phyloP scores from a whole-genome alignment of 2,888 invertebrate genomes.

The Eupithecia abbreviata region DNA sequence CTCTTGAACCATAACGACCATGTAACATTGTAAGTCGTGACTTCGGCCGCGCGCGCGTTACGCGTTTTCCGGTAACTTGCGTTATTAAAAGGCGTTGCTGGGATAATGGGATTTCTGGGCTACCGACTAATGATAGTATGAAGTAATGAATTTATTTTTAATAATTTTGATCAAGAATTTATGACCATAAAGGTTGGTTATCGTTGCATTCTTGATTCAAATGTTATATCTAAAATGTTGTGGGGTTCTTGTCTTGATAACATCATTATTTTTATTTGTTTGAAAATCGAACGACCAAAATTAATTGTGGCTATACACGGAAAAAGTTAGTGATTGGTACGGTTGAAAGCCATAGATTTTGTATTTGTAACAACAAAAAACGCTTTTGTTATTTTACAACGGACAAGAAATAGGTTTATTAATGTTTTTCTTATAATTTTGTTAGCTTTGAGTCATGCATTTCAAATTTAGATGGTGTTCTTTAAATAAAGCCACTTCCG shows the following conservation, averaged over 20 bases:
- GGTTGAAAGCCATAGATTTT: not conserved
- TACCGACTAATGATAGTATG: slow-evolving; percentile 17
- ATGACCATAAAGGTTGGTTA: not conserved
- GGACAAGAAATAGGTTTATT: not conserved
- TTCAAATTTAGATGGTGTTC: slow-evolving; percentile 3
- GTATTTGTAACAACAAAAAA: not conserved
- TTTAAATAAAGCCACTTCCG: slow-evolving; percentile 9
- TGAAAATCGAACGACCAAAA: not conserved
- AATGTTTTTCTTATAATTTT: not conserved
- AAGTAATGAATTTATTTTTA: slow-evolving; percentile 10
- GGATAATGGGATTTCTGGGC: slow-evolving; percentile 22
- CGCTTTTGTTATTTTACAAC: not conserved
- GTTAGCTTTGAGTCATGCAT: not conserved
- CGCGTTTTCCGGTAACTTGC: slow-evolving; percentile 40
- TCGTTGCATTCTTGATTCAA: not conserved
- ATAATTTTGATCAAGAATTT: slow-evolving; percentile 8
- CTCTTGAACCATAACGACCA: not conserved
- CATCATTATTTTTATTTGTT: not conserved
- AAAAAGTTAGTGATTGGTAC: not conserved
- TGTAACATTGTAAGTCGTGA: slow-evolving; percentile 28
- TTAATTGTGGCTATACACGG: not conserved
- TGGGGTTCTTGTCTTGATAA: not conserved
- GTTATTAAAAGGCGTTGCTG: slow-evolving; percentile 36
- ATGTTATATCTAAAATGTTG: not conserved
- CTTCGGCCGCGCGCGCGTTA: slow-evolving; percentile 28